Base-by-base conservation (phyloP, 2,888 invertebrate species). In the Reticulitermes lucifugus region DNA sequence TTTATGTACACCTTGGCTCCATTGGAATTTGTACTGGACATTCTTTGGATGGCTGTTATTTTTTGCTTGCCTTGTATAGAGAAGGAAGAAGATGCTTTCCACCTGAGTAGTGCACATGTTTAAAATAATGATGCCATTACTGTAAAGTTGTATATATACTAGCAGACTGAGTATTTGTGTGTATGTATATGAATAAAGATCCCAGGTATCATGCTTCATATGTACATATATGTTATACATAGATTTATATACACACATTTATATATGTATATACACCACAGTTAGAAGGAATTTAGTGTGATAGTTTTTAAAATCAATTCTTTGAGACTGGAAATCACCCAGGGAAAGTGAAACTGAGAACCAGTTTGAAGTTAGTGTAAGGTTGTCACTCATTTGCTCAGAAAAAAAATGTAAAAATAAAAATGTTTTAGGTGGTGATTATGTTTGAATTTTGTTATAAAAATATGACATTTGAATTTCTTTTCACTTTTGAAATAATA, bases 351-450 rank as follows among this genome's bases (percentile, higher is more conserved):
- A 18, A 55, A 43, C 43, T 79, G 46, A 51, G 25, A 25, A 79
- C 79, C 25, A 79, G 22, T 55, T 79, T 51, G 29, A 79, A 46
- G 46, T 46, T 25, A 79, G n/a, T 51, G 51, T n/a, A 79, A 79
- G 55, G 25, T 79, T 79, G 79, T 51, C 79, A 79, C 51, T 79
- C 79, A 79, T 79, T 79, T 79, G 79, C 79, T 79, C 79, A 79
- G 79, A 43, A 51, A 79, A n/a, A 55, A 77, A 77, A 46, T 12
- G 43, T 46, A 77, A 77, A n/a, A 51, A 46, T 77, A 46, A 55
- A 43, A 46, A 18, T 79, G 46, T 25, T 51, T 51, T 25, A 55
- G 79, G n/a, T 79, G 79, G 79, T 51, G 51, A 43, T 79, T 79
- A 51, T 79, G n/a, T 79, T 21, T 79, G 25, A 79, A 55, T 51